Percentiles rank a stretch among this genome's conserved stretches.
phyloP scores from a whole-genome alignment of 2,113 vertebrate genomes.

The Promerops cafer region DNA sequence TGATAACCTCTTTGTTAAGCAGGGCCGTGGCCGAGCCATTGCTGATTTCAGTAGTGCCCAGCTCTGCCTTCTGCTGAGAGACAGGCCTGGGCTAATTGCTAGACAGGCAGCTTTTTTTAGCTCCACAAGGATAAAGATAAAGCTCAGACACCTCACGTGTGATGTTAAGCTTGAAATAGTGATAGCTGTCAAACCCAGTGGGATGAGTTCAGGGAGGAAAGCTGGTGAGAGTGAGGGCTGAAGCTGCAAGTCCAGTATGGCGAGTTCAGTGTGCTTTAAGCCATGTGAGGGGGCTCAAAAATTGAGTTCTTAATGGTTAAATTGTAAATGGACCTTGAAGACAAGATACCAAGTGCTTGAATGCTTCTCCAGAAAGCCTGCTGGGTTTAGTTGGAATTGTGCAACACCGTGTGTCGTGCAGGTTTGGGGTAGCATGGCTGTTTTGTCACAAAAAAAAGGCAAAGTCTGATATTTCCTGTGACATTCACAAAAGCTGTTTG shows the following conservation, averaged over 20 bases:
- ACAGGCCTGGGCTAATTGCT: neutral
- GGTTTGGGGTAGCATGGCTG: neutral
- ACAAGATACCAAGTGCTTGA: neutral
- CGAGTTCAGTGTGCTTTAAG: neutral
- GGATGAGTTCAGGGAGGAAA: neutral
- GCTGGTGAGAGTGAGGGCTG: neutral
- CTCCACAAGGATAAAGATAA: slow-evolving; percentile 12
- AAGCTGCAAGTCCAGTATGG: neutral
- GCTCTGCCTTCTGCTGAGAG: neutral
- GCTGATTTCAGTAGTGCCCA: neutral
- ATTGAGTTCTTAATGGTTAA: neutral
- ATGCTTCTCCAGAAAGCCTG: neutral
- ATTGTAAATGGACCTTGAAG: neutral
- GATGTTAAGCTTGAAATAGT: slow-evolving; percentile 22
- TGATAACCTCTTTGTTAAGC: neutral
- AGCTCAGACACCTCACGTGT: slow-evolving; percentile 38
- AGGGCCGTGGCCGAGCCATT: neutral
- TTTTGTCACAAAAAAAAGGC: fast-evolving
- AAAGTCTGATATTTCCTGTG: neutral
- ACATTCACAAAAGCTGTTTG: neutral
- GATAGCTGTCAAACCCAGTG: neutral
- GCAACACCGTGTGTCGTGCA: neutral
- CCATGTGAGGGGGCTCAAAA: neutral
- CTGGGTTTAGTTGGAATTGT: neutral
- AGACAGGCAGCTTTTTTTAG: slow-evolving; percentile 49